Percentiles rank a stretch among this genome's conserved stretches.
These are phyloP conservation scores for Hypomecis atomaria DNA, from an alignment of 2,888 invertebrate species.

Conservation along the genomic window DNA sequence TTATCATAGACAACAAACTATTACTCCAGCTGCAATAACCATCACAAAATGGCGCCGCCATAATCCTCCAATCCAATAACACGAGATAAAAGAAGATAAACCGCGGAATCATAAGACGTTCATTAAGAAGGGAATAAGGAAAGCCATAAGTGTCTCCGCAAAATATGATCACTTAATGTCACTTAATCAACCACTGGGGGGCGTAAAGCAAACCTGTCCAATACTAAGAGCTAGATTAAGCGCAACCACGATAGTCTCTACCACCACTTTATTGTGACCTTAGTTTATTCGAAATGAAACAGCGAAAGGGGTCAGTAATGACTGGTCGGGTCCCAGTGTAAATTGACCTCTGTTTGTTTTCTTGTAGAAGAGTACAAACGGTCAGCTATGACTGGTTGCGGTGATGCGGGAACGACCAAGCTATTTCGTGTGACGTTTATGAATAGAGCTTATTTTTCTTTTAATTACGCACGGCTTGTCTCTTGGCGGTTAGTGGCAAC, in stretches of 20 bases:
- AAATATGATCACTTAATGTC: constrained; percentile 70
- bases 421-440: constrained; percentile 78
- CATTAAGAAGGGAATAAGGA: constrained; percentile 54
- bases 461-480: constrained; percentile 76
- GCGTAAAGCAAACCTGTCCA: constrained; percentile 66
- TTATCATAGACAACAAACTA: neutral
- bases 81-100: constrained; percentile 29
- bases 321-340: constrained; percentile 48
- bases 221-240: constrained; percentile 81
- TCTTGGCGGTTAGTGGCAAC: constrained; percentile 58
- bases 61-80: constrained; percentile 37
- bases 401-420: constrained; percentile 69
- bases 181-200: constrained; percentile 68
- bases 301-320: constrained; percentile 49
- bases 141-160: constrained; percentile 61
- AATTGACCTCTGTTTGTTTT: neutral
- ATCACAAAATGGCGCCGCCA: constrained; percentile 12
- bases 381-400: constrained; percentile 57
- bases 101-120: constrained; percentile 53
- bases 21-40: neutral
- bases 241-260: constrained; percentile 66
- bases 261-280: constrained; percentile 59
- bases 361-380: constrained; percentile 43
- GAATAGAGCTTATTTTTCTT: constrained; percentile 83
- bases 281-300: constrained; percentile 37